phyloP scores from a whole-genome alignment of 1,140 invertebrate genomes.

The Drosophila kikkawai region DNA sequence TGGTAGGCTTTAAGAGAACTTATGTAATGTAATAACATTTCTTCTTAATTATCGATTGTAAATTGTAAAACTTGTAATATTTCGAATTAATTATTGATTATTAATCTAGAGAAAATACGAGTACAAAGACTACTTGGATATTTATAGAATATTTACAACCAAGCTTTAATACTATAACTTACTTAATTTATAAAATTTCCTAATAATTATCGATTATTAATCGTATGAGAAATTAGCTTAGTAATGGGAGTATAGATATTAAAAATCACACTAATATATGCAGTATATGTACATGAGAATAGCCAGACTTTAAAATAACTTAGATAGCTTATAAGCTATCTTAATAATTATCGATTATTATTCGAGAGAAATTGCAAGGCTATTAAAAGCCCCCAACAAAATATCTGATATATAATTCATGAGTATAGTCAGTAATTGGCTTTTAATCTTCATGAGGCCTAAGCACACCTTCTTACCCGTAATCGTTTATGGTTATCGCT shows the following conservation, averaged over 20 bases:
- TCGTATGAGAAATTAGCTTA: not conserved
- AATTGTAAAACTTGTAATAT: too few species aligned
- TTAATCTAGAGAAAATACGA: not conserved
- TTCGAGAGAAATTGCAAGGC: too few species aligned
- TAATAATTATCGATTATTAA: not conserved
- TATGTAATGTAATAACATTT: not conserved
- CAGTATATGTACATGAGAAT: too few species aligned
- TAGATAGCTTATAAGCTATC: too few species aligned
- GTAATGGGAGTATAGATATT: not conserved
- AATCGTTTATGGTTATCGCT: constrained; percentile 8
- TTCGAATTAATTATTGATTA: too few species aligned
- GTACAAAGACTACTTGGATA: too few species aligned
- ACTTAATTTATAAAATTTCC: not conserved
- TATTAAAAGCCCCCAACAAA: not conserved
- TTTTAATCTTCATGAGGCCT: not conserved
- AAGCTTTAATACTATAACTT: too few species aligned
- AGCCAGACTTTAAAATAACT: too few species aligned
- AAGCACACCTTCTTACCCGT: not conserved
- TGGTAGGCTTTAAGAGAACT: not conserved
- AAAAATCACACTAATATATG: not conserved
- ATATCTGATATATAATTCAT: not conserved
- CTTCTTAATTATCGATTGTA: not conserved
- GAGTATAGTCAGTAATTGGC: not conserved
- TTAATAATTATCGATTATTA: not conserved
- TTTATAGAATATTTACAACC: too few species aligned